These are phyloP conservation scores for Cuniculus paca DNA, from an alignment of 2,797 vertebrate species.

Conservation along the genomic window DNA sequence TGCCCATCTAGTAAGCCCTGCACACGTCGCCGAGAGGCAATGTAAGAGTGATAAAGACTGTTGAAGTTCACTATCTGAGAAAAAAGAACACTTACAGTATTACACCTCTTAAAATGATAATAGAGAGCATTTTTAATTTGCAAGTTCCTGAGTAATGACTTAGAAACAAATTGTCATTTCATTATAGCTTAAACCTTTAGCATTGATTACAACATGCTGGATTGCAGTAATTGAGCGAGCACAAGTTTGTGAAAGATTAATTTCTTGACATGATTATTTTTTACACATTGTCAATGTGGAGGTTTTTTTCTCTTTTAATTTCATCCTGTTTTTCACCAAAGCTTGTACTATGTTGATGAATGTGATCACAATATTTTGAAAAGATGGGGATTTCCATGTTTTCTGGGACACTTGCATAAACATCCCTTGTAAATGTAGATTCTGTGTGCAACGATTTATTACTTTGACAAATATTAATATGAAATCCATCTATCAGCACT, in stretches of 20 bases:
- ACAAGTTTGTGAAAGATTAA: constrained; percentile 82
- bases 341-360: constrained; percentile 44
- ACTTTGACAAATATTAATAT: constrained; percentile 49
- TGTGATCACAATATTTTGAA: constrained; percentile 54
- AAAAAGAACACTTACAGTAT: constrained; percentile 45
- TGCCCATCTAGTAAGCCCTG: neutral
- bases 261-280: constrained; percentile 78
- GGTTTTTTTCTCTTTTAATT: constrained; percentile 58
- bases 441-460: constrained; percentile 45
- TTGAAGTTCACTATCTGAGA: constrained; percentile 51
- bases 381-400: constrained; percentile 44
- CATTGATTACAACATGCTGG: constrained; percentile 75
- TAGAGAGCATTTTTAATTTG: constrained; percentile 76
- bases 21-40: neutral
- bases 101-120: constrained; percentile 66
- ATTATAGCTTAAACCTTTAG: constrained; percentile 84
- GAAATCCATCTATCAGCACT: neutral
- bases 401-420: constrained; percentile 40
- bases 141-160: constrained; percentile 75
- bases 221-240: constrained; percentile 72
- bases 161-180: constrained; percentile 83
- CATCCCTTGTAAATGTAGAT: neutral
- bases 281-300: constrained; percentile 55
- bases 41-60: neutral
- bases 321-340: constrained; percentile 54